Evolutionary conservation across 2,113 vertebrate species (phyloP).

Genomic region (Paracanthobrama guichenoti): DNA sequence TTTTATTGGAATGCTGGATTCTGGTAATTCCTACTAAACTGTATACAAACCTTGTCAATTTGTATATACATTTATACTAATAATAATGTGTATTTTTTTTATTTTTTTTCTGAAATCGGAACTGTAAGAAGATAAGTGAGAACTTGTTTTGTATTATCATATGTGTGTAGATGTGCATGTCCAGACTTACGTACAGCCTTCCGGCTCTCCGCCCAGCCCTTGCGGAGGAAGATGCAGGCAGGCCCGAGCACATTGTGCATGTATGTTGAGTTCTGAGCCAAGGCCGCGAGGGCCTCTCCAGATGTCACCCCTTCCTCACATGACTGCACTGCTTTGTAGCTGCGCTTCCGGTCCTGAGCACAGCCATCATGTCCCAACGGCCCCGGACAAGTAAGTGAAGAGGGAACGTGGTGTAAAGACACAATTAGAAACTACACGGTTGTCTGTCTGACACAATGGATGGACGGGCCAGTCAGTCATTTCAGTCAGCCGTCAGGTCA

Average conservation of each 20-base stretch:
- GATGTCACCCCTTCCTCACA: conserved; percentile 84
- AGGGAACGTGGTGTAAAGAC: conserved; percentile 14
- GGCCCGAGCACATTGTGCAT: conserved; percentile 96
- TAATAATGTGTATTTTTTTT: not conserved
- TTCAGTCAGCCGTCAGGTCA: conserved; percentile 15
- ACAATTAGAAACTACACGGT: conserved; percentile 26
- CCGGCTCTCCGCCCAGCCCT: conserved; percentile 96
- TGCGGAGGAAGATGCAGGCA: conserved; percentile 97
- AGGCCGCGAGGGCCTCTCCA: conserved; percentile 81
- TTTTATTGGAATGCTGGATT: not conserved
- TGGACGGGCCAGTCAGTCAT: not conserved
- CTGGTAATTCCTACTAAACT: not conserved
- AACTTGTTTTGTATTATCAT: conserved; percentile 38
- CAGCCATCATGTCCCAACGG: conserved; percentile 53
- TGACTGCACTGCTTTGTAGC: conserved; percentile 89
- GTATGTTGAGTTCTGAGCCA: conserved; percentile 91
- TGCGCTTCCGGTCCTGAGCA: conserved; percentile 89
- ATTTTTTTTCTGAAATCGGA: not conserved
- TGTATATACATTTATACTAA: not conserved
- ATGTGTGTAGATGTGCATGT: conserved; percentile 58
- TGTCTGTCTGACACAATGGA: not conserved
- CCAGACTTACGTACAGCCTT: conserved; percentile 98
- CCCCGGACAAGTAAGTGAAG: conserved; percentile 64
- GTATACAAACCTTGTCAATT: not conserved
- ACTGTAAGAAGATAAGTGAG: not conserved